Conservation (phyloP, 2,888 invertebrate genomes). For the Pristionchus entomophagus region DNA sequence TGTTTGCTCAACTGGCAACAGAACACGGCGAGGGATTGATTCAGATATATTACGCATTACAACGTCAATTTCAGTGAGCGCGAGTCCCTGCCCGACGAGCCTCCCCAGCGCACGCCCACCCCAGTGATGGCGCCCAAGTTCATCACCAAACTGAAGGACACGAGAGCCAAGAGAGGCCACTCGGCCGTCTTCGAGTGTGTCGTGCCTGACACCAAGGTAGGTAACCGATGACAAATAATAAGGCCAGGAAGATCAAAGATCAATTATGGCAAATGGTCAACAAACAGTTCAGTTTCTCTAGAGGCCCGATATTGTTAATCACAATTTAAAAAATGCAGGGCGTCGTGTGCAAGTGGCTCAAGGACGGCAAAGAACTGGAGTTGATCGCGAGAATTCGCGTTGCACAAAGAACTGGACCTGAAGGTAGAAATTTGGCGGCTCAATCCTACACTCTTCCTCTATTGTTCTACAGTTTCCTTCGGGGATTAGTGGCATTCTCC, state of each 20-base stretch:
- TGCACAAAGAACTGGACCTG: slow-evolving; percentile 63
- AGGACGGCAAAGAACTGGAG: slow-evolving; percentile 75
- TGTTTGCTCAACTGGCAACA: too few relatives aligned
- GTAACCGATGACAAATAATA: not conserved
- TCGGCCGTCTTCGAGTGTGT: slow-evolving; percentile 76
- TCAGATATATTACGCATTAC: too few relatives aligned
- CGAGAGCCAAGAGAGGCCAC: slow-evolving; percentile 71
- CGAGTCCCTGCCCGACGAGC: slow-evolving; percentile 67
- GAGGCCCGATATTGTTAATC: too few relatives aligned
- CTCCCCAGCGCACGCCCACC: slow-evolving; percentile 70
- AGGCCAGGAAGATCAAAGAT: not conserved
- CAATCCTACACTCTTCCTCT: not conserved
- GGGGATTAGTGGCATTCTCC: too few relatives aligned
- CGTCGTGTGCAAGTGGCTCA: slow-evolving; percentile 75
- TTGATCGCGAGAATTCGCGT: slow-evolving; percentile 75
- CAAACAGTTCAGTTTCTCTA: too few relatives aligned
- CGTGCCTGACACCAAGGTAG: slow-evolving; percentile 75
- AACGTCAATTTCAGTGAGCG: slow-evolving; percentile 61
- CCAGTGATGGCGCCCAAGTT: slow-evolving; percentile 76
- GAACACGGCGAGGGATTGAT: too few relatives aligned
- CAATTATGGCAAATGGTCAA: too few relatives aligned
- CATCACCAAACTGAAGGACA: slow-evolving; percentile 75
- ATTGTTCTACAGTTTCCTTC: too few relatives aligned
- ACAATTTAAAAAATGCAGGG: slow-evolving; percentile 51
- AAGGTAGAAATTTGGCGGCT: slow-evolving; percentile 54